These are phyloP conservation scores for Luffia ferchaultella DNA, from an alignment of 2,888 invertebrate species.

Conservation along the genomic window DNA sequence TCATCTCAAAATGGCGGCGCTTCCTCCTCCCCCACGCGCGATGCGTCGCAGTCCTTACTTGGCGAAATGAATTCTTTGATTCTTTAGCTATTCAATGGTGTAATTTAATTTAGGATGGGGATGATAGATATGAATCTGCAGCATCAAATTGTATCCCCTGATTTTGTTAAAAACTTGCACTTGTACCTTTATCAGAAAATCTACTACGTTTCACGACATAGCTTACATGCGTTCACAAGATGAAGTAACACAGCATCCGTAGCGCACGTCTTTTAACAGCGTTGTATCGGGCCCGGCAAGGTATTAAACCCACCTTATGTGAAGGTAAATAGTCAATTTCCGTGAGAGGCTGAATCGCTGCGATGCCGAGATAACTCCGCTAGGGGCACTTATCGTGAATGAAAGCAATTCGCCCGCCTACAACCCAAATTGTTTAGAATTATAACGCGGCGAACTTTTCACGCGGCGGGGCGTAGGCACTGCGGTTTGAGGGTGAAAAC, in stretches of 20 bases:
- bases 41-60: too few relatives aligned
- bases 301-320: constrained; percentile 22
- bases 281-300: constrained; percentile 12
- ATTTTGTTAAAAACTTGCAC: too few relatives aligned
- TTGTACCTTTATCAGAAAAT: too few relatives aligned
- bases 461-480: constrained; percentile 11
- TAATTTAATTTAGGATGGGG: too few relatives aligned
- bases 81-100: too few relatives aligned
- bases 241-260: not conserved
- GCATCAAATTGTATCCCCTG: too few relatives aligned
- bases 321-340: constrained; percentile 26
- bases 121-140: too few relatives aligned
- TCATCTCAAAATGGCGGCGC: too few relatives aligned
- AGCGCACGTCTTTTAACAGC: not conserved
- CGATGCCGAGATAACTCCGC: constrained; percentile 27
- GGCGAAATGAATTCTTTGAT: too few relatives aligned
- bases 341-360: constrained; percentile 23
- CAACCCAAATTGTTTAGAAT: constrained; percentile 28
- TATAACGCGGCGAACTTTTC: constrained; percentile 15
- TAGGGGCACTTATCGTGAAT: constrained; percentile 17
- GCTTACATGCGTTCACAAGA: not conserved
- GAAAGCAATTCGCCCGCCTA: constrained; percentile 24
- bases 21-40: too few relatives aligned
- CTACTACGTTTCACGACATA: too few relatives aligned
- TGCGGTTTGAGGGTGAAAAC: not conserved